These are phyloP conservation scores for Lasius fuliginosus DNA, from an alignment of 2,888 invertebrate genomes.

Conservation along the genomic window DNA sequence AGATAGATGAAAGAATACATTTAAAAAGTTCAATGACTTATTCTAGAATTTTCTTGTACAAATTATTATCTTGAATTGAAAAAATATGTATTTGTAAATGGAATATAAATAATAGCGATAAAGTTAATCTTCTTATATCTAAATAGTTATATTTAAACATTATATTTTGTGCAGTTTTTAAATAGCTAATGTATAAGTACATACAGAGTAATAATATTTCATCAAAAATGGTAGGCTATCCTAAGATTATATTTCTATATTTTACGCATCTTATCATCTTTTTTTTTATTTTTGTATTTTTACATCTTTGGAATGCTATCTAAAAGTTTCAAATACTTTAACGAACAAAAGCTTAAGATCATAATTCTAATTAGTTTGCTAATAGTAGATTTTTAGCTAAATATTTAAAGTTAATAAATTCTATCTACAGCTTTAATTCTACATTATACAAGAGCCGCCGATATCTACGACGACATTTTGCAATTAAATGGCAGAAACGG, in stretches of 20 bases:
- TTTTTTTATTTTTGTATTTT: constrained; percentile 19
- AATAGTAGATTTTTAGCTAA: background rate
- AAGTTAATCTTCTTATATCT: constrained; percentile 52
- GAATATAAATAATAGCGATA: background rate
- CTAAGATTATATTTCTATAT: constrained; percentile 5
- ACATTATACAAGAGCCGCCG: constrained; percentile 11
- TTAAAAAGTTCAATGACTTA: background rate
- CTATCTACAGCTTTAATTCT: constrained; percentile 35
- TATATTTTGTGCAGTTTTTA: constrained; percentile 33
- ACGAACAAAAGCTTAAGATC: background rate
- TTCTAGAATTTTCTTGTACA: background rate
- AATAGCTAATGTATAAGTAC: constrained; percentile 31
- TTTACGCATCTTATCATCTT: background rate
- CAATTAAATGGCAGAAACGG: background rate
- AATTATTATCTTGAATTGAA: background rate
- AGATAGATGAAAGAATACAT: background rate
- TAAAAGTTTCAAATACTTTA: constrained; percentile 14
- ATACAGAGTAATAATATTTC: constrained; percentile 24
- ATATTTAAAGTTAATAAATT: constrained; percentile 23
- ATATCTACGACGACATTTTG: background rate
- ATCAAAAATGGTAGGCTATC: constrained; percentile 25
- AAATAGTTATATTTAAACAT: constrained; percentile 36
- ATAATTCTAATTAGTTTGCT: constrained; percentile 13
- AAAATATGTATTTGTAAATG: background rate
- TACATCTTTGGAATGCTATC: constrained; percentile 27